Conservation (phyloP, 2,797 vertebrate species). For the Eupleurogrammus muticus region DNA sequence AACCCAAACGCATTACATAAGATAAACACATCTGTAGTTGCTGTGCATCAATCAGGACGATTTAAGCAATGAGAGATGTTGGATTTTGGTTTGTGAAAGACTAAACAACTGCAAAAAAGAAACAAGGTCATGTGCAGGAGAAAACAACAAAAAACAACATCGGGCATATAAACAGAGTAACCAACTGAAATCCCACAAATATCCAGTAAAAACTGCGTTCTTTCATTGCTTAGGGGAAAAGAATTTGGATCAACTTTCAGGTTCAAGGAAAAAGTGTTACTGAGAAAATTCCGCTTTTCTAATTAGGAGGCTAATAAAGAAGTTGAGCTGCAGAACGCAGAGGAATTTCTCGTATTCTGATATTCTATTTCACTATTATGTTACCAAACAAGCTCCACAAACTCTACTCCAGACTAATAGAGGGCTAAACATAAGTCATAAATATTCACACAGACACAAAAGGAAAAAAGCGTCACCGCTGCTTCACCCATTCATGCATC, state of each 20-base stretch:
- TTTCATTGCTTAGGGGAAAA: neutral
- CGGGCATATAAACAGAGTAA: neutral
- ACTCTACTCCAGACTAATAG: neutral
- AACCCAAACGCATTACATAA: neutral
- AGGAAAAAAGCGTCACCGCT: conserved; percentile 2
- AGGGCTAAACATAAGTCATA: no score
- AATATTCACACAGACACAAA: neutral
- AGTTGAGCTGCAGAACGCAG: neutral
- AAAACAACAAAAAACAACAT: neutral
- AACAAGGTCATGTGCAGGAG: no score
- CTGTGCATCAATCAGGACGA: neutral
- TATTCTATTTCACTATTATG: neutral
- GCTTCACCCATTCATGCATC: neutral
- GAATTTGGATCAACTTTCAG: conserved; percentile 56
- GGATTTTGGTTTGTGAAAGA: neutral
- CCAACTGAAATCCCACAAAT: neutral
- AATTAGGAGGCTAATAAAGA: neutral
- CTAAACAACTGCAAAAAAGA: neutral
- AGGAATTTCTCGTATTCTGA: neutral
- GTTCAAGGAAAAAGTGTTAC: conserved; percentile 13
- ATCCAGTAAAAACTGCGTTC: conserved; percentile 8
- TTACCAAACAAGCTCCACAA: neutral
- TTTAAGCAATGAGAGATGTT: neutral
- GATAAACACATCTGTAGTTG: conserved; percentile 1
- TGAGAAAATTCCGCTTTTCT: neutral